Evolutionary conservation across 2,888 invertebrate species (phyloP).

Genomic region (Terebella lapidaria): DNA sequence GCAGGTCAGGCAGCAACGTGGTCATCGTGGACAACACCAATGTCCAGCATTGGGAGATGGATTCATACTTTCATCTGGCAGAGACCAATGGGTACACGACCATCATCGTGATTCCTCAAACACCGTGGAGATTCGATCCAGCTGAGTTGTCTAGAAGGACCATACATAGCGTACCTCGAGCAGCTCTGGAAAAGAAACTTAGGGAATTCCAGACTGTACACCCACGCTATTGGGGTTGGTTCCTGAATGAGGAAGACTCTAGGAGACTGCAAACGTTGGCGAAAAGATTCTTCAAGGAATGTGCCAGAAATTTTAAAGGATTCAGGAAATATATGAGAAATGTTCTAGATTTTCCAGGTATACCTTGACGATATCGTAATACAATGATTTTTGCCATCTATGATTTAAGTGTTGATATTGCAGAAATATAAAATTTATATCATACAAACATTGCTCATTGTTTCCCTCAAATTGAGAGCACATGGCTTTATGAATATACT

Average conservation of each 20-base stretch:
- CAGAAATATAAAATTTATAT: too few relatives aligned
- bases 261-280: slow-evolving; percentile 23
- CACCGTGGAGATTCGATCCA: slow-evolving; percentile 45
- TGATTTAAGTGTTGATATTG: too few relatives aligned
- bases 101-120: slow-evolving; percentile 44
- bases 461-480: too few relatives aligned
- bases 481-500: too few relatives aligned
- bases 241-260: slow-evolving; percentile 31
- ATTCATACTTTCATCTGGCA: slow-evolving; percentile 41
- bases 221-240: slow-evolving; percentile 48
- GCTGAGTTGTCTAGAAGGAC: slow-evolving; percentile 34
- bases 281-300: slow-evolving; percentile 24
- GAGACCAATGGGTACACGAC: slow-evolving; percentile 36
- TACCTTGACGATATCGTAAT: too few relatives aligned
- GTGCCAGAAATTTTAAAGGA: slow-evolving; percentile 5
- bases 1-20: slow-evolving; percentile 27
- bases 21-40: slow-evolving; percentile 53
- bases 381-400: too few relatives aligned
- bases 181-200: slow-evolving; percentile 28
- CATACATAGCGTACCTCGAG: slow-evolving; percentile 34
- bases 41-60: slow-evolving; percentile 46
- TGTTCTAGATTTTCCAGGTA: too few relatives aligned
- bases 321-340: not conserved
- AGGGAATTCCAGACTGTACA: slow-evolving; percentile 29
- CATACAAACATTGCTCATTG: too few relatives aligned